A percentile compares a stretch with the other conserved stretches of the same genome.
These are phyloP conservation scores for Ophonus ardosiacus DNA, from an alignment of 2,888 invertebrate species.

Conservation along the genomic window DNA sequence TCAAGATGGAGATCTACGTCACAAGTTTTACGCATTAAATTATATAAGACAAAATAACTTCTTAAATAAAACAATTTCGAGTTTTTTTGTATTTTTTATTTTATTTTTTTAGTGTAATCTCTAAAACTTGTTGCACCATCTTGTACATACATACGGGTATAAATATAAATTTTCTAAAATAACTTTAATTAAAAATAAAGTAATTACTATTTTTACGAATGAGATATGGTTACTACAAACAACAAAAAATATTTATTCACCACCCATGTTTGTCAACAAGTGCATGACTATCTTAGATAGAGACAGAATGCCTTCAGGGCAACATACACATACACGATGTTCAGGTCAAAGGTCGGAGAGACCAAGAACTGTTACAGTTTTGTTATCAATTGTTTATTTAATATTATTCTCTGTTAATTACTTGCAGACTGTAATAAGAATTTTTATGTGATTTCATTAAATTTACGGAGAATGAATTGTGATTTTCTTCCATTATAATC, in stretches of 20 bases:
- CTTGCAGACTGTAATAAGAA: neutral
- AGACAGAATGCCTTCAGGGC: neutral
- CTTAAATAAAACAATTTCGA: too few species aligned
- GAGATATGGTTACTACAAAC: neutral
- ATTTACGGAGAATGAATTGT: too few species aligned
- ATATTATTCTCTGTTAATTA: constrained; percentile 8
- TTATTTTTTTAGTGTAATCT: too few species aligned
- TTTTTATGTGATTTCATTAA: neutral
- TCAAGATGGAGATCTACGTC: too few species aligned
- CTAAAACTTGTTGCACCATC: too few species aligned
- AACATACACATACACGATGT: neutral
- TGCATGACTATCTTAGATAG: neutral
- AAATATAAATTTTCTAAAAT: neutral
- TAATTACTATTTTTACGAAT: neutral
- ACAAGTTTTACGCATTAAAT: too few species aligned
- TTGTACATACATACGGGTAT: too few species aligned
- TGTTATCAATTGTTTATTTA: constrained; percentile 35
- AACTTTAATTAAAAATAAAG: neutral
- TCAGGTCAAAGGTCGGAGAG: constrained; percentile 2
- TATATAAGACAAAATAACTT: too few species aligned
- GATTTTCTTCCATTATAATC: too few species aligned
- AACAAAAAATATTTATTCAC: neutral
- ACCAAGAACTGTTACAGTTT: constrained; percentile 35
- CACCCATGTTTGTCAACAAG: constrained; percentile 15
- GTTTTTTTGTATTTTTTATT: too few species aligned